A percentile compares a stretch with the other conserved stretches of the same genome.
phyloP scores from a whole-genome alignment of 2,888 invertebrate genomes.

The Nephrotoma guestfalica region DNA sequence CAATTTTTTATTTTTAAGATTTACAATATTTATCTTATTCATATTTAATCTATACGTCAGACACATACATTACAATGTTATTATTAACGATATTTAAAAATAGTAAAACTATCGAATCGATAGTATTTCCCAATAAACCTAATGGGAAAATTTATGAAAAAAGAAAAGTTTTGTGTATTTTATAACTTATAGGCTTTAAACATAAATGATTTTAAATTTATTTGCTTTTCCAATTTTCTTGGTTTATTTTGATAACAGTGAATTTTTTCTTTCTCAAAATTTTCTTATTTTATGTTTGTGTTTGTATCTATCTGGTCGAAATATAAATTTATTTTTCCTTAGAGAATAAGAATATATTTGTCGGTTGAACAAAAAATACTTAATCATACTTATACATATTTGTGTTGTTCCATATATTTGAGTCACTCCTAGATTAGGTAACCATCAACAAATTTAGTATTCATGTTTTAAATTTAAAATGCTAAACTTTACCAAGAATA shows the following conservation, averaged over 20 bases:
- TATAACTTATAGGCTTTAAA: not conserved
- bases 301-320: not conserved
- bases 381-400: not conserved
- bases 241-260: not conserved
- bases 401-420: not conserved
- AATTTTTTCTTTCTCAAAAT: not conserved
- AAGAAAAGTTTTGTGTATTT: not conserved
- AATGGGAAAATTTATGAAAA: not conserved
- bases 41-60: not conserved
- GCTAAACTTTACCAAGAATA: too few relatives aligned
- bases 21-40: not conserved
- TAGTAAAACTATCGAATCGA: not conserved
- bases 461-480: too few relatives aligned
- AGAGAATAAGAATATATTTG: not conserved
- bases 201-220: not conserved
- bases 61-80: not conserved
- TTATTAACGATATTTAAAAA: not conserved
- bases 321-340: not conserved
- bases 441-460: not conserved
- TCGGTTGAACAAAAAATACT: too few relatives aligned
- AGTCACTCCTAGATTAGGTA: not conserved
- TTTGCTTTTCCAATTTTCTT: not conserved
- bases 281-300: not conserved
- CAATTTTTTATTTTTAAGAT: not conserved
- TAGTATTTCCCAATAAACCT: not conserved